Conservation (phyloP, 2,888 invertebrate species). For the Ferdinandea cuprea region DNA sequence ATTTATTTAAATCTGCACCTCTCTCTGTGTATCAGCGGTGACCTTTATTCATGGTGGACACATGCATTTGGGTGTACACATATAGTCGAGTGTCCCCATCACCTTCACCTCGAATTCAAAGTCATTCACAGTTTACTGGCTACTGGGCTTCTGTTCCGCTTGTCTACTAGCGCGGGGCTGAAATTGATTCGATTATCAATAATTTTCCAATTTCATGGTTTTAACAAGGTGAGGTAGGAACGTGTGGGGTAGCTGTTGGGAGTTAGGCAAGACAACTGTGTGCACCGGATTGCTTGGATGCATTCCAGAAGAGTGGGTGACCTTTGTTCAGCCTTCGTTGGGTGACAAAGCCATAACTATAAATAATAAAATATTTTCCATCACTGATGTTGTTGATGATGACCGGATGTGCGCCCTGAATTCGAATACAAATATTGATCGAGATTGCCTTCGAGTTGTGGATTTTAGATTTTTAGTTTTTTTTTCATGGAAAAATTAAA, state of each 20-base stretch:
- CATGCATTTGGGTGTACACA: constrained; percentile 10
- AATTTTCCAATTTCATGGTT: constrained; percentile 69
- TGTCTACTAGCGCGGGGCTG: constrained; percentile 10
- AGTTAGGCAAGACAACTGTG: neutral
- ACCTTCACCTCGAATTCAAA: constrained; percentile 69
- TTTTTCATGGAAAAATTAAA: too few species aligned
- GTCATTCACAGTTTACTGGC: constrained; percentile 55
- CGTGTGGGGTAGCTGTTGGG: neutral
- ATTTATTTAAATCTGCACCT: constrained; percentile 60
- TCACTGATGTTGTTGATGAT: too few species aligned
- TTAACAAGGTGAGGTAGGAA: constrained; percentile 38
- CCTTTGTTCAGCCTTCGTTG: too few species aligned
- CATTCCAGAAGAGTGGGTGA: too few species aligned
- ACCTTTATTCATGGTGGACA: constrained; percentile 50
- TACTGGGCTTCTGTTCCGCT: constrained; percentile 19
- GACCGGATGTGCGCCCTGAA: too few species aligned
- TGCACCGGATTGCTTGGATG: neutral
- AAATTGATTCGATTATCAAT: constrained; percentile 71
- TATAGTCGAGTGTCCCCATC: neutral
- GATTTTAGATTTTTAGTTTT: too few species aligned
- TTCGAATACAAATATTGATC: too few species aligned
- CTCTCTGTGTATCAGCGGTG: constrained; percentile 3
- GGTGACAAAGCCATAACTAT: too few species aligned
- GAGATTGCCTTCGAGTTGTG: too few species aligned
- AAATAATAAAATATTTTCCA: too few species aligned